Evolutionary conservation across 1,140 invertebrate genomes (phyloP), one percentile per base, ranked within the genome.

Genomic region (Dinothrombium tinctorium): DNA sequence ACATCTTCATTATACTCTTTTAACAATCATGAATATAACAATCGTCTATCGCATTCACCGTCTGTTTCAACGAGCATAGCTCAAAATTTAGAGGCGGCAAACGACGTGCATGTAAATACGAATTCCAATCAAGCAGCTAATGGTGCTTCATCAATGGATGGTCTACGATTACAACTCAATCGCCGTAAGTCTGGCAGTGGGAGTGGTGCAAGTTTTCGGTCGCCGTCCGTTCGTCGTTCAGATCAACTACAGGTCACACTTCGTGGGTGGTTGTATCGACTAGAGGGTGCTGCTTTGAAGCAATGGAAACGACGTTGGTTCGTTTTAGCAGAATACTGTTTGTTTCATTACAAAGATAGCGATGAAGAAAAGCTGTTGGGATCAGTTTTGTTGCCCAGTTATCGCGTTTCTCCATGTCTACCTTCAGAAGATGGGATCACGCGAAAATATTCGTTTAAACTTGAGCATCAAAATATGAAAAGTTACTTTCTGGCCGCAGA

Each of bases 241-340:
- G 53, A 52, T 23, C 47, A 76, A 21, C 74, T 80, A 2, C 74
- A 76, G 4, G 82, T 90, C 1, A 72, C 77, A 2, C 65, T 84
- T 42, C 69, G 76, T 49, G 84, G 83, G 8, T 86, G 83, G 74
- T 62, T 92, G 4, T 74, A 84, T 54, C 86, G 87, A 56, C 79
- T 87, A 58, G 86, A 84, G 25, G 79, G 79, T 26, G 76, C 81
- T 53, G 76, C 77, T 4, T 60, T 90, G 3, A 89, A 84, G 68
- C 69, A 83, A 15, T 92, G 84, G 84, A 80, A 86, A 57, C 83
- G 81, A 56, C 65, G 84, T 28, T 92, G 83, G 84, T 90, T 86
- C 64, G 84, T 90, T 20, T 61, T 90, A 19, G 77, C 79, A 4
- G 82, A 90, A 55, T 90, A 83, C 58, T 86, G 82, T 55, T 67